Percentiles rank a stretch among this genome's conserved stretches.
phyloP scores from a whole-genome alignment of 2,797 vertebrate species.

The Hydrolagus colliei region DNA sequence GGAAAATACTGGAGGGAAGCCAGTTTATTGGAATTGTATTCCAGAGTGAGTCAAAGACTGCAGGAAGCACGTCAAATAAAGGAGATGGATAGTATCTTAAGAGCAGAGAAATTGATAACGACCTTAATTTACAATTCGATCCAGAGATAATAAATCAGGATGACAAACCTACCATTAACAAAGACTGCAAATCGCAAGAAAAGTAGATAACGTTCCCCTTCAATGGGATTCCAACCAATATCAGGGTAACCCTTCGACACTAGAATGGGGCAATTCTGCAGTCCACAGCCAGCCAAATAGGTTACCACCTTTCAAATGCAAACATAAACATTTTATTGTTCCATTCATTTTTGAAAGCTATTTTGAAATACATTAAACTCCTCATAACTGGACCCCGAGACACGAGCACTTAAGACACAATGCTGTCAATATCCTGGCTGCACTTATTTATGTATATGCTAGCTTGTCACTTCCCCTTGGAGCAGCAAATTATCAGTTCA shows the following conservation, averaged over 20 bases:
- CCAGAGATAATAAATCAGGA: not conserved
- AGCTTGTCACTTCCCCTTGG: no score
- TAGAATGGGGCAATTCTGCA: constrained; percentile 90
- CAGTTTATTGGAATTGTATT: no score
- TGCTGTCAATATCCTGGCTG: no score
- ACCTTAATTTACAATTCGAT: not conserved
- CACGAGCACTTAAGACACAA: no score
- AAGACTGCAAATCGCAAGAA: constrained; percentile 96
- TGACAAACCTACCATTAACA: constrained; percentile 75
- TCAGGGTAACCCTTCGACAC: constrained; percentile 91
- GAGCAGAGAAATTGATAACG: no score
- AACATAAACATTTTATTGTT: constrained; percentile 11
- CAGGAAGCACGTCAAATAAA: no score
- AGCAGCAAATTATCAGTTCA: no score
- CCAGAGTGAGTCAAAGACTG: no score
- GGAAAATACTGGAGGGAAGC: no score
- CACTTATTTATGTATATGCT: no score
- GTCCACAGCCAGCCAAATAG: constrained; percentile 89
- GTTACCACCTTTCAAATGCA: constrained; percentile 75
- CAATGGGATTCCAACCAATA: constrained; percentile 97
- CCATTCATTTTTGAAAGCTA: not conserved
- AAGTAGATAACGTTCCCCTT: constrained; percentile 93
- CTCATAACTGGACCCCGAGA: no score
- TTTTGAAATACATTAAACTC: not conserved
- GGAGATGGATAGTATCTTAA: no score